phyloP scores from a whole-genome alignment of 2,888 invertebrate species.

The Marasmarcha lunaedactyla region DNA sequence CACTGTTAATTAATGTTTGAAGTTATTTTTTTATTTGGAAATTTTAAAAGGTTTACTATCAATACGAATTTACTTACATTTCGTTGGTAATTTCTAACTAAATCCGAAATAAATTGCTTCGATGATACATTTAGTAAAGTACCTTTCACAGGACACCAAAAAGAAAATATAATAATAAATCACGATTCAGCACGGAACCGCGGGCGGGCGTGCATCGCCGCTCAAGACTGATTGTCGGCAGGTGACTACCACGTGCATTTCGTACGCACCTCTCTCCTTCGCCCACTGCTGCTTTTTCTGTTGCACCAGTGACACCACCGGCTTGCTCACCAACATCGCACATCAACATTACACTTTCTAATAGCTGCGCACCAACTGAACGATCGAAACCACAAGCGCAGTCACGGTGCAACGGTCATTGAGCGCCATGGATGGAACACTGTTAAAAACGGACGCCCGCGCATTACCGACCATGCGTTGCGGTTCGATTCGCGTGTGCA shows the following conservation, averaged over 20 bases:
- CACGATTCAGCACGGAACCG: too few relatives aligned
- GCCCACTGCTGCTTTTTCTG: slow-evolving; percentile 95
- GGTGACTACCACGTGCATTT: neutral
- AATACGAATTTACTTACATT: too few relatives aligned
- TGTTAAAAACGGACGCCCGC: slow-evolving; percentile 54
- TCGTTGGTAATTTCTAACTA: too few relatives aligned
- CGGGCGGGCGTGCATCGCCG: neutral
- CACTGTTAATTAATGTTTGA: too few relatives aligned
- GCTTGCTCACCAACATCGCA: slow-evolving; percentile 66
- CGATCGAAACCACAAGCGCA: slow-evolving; percentile 43
- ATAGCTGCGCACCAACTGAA: slow-evolving; percentile 55
- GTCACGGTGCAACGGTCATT: slow-evolving; percentile 63
- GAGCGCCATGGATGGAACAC: slow-evolving; percentile 42
- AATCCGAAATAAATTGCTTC: too few relatives aligned
- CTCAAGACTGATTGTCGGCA: neutral
- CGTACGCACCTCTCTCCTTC: slow-evolving; percentile 84
- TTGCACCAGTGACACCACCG: slow-evolving; percentile 78
- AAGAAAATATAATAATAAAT: too few relatives aligned
- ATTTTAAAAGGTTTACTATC: too few relatives aligned
- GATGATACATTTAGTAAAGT: too few relatives aligned
- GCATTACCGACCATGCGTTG: slow-evolving; percentile 42
- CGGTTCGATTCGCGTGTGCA: slow-evolving; percentile 57
- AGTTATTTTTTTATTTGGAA: too few relatives aligned
- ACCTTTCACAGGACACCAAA: too few relatives aligned
- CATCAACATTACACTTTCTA: slow-evolving; percentile 57